Percentiles rank a stretch among this genome's conserved stretches.
phyloP scores from a whole-genome alignment of 2,113 vertebrate species.

The Nothobranchius kuhntae region DNA sequence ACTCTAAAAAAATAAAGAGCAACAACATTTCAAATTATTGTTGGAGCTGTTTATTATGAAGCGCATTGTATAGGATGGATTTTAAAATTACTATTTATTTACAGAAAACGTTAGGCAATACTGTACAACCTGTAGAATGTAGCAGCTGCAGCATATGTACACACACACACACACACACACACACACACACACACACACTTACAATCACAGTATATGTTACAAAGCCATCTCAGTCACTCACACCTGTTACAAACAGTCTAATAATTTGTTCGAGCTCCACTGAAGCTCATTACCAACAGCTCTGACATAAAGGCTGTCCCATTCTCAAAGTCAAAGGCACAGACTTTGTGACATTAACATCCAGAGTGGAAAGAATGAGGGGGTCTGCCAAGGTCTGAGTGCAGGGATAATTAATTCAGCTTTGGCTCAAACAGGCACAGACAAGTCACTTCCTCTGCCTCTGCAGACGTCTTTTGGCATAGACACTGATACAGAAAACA shows the following conservation, averaged over 20 bases:
- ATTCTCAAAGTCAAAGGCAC: conserved; percentile 48
- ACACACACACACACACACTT: conserved; percentile 9
- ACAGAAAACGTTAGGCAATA: conserved; percentile 36
- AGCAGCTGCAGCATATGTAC: conserved; percentile 65
- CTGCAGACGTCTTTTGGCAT: conserved; percentile 39
- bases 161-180: conserved; percentile 6
- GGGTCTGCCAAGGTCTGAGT: conserved; percentile 46
- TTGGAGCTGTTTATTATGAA: conserved; percentile 42
- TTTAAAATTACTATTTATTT: conserved; percentile 38
- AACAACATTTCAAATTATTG: conserved; percentile 33
- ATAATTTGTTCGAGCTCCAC: conserved; percentile 42
- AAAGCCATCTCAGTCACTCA: conserved; percentile 21
- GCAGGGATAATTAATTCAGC: conserved; percentile 51
- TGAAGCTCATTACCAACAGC: conserved; percentile 23
- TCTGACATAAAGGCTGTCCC: conserved; percentile 27
- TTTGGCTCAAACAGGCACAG: conserved; percentile 15
- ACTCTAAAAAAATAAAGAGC: conserved; percentile 30
- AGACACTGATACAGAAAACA: conserved; percentile 23
- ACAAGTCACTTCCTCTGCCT: conserved; percentile 1
- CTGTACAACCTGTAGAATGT: conserved; percentile 60
- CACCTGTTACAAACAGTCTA: conserved; percentile 16
- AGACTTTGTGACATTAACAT: conserved; percentile 47
- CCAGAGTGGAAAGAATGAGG: conserved; percentile 46
- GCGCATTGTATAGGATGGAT: conserved; percentile 29
- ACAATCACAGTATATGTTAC: conserved; percentile 2